A percentile compares a stretch with the other conserved stretches of the same genome.
phyloP scores from a whole-genome alignment of 2,797 vertebrate species.

The Carapus acus region DNA sequence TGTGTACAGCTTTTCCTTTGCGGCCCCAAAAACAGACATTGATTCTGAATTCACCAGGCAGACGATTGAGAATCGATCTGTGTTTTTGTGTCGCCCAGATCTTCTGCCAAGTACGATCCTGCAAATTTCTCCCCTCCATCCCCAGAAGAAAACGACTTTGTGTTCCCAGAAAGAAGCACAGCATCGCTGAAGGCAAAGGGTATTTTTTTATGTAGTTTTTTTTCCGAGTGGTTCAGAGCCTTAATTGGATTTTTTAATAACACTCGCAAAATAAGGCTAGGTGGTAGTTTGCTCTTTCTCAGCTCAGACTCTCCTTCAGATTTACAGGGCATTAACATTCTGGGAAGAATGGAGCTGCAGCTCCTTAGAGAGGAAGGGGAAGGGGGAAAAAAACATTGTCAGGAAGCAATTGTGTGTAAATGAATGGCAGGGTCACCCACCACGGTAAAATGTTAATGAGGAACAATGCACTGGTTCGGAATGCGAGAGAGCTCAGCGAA shows the following conservation, averaged over 20 bases:
- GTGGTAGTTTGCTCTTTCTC: conserved; percentile 44
- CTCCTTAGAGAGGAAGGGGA: conserved; percentile 57
- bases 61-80: conserved; percentile 58
- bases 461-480: conserved; percentile 49
- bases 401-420: conserved; percentile 72
- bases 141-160: conserved; percentile 46
- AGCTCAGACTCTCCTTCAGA: conserved; percentile 42
- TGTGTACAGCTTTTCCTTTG: conserved; percentile 43
- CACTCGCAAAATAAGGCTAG: conserved; percentile 38
- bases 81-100: conserved; percentile 56
- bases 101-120: conserved; percentile 57
- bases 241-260: conserved; percentile 68
- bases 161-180: conserved; percentile 29
- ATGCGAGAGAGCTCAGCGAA: conserved; percentile 44
- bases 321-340: conserved; percentile 72
- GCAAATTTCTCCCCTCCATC: conserved; percentile 52
- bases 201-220: no score
- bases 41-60: conserved; percentile 60
- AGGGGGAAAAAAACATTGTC: conserved; percentile 57
- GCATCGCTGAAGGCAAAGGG: conserved; percentile 18
- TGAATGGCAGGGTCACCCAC: conserved; percentile 70
- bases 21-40: conserved; percentile 52
- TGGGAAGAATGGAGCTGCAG: conserved; percentile 53
- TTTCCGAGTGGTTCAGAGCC: conserved; percentile 48
- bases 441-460: conserved; percentile 71